A percentile compares a stretch with the other conserved stretches of the same genome.
Conservation (phyloP, 2,113 vertebrate genomes). For the Zingel zingel region DNA sequence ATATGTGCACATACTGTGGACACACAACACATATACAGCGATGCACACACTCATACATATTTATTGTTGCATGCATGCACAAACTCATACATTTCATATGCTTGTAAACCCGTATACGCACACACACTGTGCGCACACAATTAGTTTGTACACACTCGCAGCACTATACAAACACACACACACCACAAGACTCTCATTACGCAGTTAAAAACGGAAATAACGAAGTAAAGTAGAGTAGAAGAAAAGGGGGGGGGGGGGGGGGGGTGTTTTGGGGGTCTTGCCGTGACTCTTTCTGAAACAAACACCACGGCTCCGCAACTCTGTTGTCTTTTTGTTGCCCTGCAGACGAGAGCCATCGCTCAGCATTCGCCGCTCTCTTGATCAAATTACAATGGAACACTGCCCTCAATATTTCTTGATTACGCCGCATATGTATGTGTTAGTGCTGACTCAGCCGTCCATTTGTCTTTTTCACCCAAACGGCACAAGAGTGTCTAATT, state of each 20-base stretch:
- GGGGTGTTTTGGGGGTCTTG: too few species aligned
- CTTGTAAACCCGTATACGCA: background rate
- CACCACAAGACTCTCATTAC: background rate
- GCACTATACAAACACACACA: background rate
- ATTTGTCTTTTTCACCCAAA: slow-evolving; percentile 66
- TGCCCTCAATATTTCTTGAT: slow-evolving; percentile 73
- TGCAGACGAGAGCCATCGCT: slow-evolving; percentile 13
- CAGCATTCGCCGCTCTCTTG: background rate
- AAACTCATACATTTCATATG: background rate
- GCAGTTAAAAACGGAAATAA: background rate
- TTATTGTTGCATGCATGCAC: background rate
- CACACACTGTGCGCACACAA: background rate
- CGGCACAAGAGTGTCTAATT: slow-evolving; percentile 69
- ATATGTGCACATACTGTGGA: background rate
- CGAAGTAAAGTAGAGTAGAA: background rate
- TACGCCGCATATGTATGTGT: slow-evolving; percentile 40
- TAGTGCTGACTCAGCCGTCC: slow-evolving; percentile 61
- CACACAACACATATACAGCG: background rate
- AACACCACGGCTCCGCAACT: background rate
- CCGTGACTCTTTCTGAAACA: background rate
- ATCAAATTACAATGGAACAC: slow-evolving; percentile 57
- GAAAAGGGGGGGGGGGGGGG: background rate
- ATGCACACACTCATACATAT: background rate
- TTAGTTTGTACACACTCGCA: background rate
- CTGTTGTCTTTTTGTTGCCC: background rate